Evolutionary conservation across 1,140 invertebrate genomes (phyloP), one percentile per base, ranked within the genome.

Genomic region (Tenebrio molitor): DNA sequence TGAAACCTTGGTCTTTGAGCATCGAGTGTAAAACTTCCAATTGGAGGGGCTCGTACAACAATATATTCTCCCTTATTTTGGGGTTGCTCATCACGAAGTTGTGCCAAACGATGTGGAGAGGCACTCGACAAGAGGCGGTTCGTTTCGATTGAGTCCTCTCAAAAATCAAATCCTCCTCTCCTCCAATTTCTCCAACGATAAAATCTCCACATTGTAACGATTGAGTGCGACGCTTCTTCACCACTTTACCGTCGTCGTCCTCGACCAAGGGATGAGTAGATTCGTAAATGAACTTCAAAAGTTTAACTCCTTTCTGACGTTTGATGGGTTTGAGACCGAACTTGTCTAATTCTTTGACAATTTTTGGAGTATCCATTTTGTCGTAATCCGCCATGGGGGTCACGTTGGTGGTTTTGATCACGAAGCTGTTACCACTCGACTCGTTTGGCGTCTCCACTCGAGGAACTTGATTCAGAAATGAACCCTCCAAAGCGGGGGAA

Each of bases 291-390:
- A 80, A 73, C 62, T 81, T 79, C 62, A 83, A 66, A 17, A 81
- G 74, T 71, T 78, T 75, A 15, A 77, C 53, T 16, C 79, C 82
- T 64, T 74, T 76, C 34, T 73, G 84, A 53, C 87, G 79, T 83
- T 87, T 88, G 25, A 88, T 82, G 53, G 85, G 84, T 79, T 87
- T 88, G n/a, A 88, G 76, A 14, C 87, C 87, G 82, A 85, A 86
- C 81, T 86, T 87, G 29, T 86, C 81, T 34, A 88, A 77, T 77
- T 88, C 86, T 70, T 81, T 82, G 73, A 83, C 80, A 39, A 86
- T 84, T 74, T 83, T 80, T 1, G 87, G 87, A 17, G 84, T 85
- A 39, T 83, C 78, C 85, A 88, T 85, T 8, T 78, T 69, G 75
- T 82, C 83, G 76, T 85, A 88, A 83, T 87, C 79, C n/a, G 78